Evolutionary conservation across 64 coral and sea anemone genomes (phyloP).

Genomic region (Actinia tenebrosa): DNA sequence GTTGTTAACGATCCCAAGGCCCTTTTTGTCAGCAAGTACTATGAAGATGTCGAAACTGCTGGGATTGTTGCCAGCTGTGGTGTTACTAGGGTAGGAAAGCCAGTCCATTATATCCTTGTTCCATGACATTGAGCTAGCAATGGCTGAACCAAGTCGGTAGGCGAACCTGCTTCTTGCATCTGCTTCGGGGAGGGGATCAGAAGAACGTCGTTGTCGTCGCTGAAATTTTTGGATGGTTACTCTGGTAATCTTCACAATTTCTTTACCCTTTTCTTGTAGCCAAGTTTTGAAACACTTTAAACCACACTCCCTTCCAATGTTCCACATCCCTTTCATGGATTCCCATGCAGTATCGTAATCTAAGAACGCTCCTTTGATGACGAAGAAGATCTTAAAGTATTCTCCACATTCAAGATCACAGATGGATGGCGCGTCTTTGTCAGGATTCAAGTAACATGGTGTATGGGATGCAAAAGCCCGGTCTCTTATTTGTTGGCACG

Average conservation of each 20-base stretch:
- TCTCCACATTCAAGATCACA: slow-evolving; percentile 47
- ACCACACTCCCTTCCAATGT: slow-evolving; percentile 35
- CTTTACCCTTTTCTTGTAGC: not conserved
- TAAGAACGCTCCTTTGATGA: slow-evolving; percentile 33
- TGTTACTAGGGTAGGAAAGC: slow-evolving; percentile 29
- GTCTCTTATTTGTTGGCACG: slow-evolving; percentile 42
- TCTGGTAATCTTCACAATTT: slow-evolving; percentile 5
- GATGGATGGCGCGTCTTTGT: slow-evolving; percentile 34
- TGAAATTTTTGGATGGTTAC: not conserved
- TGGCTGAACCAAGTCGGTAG: slow-evolving; percentile 29
- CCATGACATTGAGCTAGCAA: slow-evolving; percentile 35
- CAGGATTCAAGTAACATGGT: slow-evolving; percentile 61
- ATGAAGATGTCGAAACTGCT: slow-evolving; percentile 18
- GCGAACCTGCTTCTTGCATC: slow-evolving; percentile 42
- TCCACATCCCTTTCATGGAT: slow-evolving; percentile 56
- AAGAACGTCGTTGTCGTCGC: not conserved
- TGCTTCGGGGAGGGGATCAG: slow-evolving; percentile 7
- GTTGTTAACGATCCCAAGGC: slow-evolving; percentile 2
- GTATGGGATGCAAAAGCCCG: slow-evolving; percentile 45
- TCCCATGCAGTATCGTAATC: slow-evolving; percentile 34
- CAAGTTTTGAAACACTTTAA: not conserved
- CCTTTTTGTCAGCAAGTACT: slow-evolving; percentile 56
- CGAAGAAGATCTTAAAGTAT: slow-evolving; percentile 38
- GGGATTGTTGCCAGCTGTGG: not conserved
- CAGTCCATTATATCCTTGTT: slow-evolving; percentile 46